Evolutionary conservation across 2,888 invertebrate species (phyloP).

Genomic region (Machimus rusticus): DNA sequence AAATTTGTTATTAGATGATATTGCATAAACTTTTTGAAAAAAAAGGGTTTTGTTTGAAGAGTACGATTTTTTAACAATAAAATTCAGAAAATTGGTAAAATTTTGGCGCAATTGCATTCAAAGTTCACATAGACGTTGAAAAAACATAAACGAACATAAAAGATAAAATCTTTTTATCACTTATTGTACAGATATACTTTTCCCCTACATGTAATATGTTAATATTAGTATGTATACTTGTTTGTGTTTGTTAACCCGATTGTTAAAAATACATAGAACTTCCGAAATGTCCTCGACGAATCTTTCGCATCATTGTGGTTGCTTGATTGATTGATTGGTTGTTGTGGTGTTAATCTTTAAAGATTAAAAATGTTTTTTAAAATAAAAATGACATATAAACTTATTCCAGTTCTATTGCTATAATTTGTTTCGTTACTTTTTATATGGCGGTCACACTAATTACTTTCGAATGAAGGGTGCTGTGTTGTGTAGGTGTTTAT

Average conservation of each 20-base stretch:
- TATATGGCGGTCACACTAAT: not conserved
- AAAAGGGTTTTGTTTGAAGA: not conserved
- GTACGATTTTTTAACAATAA: not conserved
- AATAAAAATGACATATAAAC: not conserved
- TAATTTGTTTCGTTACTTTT: not conserved
- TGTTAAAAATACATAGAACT: not conserved
- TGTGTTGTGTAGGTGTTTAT: conserved; percentile 21
- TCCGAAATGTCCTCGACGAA: not conserved
- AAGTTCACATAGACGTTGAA: conserved; percentile 22
- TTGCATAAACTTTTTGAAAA: too few relatives aligned
- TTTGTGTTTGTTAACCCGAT: conserved; percentile 17
- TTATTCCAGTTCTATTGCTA: not conserved
- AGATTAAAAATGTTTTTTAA: not conserved
- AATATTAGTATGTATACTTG: conserved; percentile 35
- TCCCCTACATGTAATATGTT: conserved; percentile 40
- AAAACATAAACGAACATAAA: conserved; percentile 17
- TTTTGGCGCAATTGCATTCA: conserved; percentile 12
- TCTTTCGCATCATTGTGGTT: not conserved
- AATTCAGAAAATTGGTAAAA: conserved; percentile 32
- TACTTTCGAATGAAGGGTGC: conserved; percentile 19
- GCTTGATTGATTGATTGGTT: not conserved
- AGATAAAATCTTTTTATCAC: conserved; percentile 45
- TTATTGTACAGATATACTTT: conserved; percentile 47
- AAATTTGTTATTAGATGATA: too few relatives aligned
- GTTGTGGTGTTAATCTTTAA: not conserved